phyloP scores from a whole-genome alignment of 2,888 invertebrate genomes.

The Choreutis nemorana region DNA sequence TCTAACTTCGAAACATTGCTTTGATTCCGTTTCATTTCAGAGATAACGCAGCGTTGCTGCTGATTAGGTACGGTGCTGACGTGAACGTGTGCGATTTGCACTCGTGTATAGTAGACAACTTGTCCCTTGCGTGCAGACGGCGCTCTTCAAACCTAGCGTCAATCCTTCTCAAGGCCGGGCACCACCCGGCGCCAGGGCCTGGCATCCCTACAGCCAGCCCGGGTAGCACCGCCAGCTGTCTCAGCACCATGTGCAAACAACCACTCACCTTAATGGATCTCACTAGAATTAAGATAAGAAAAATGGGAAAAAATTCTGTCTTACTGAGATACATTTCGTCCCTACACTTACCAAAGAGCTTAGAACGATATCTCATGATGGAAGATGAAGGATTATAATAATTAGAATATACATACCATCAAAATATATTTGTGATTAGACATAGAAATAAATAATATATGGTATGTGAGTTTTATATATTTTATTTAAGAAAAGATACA shows the following conservation, averaged over 20 bases:
- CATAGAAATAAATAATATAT: background rate
- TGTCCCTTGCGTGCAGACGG: slow-evolving; percentile 58
- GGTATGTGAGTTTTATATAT: background rate
- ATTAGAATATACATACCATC: background rate
- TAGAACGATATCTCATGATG: slow-evolving; percentile 67
- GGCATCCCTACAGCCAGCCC: slow-evolving; percentile 17
- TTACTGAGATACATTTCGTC: slow-evolving; percentile 38
- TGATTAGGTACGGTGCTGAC: slow-evolving; percentile 70
- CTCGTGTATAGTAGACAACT: slow-evolving; percentile 61
- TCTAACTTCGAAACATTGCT: too few species aligned
- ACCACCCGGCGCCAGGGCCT: slow-evolving; percentile 18
- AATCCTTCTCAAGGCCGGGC: slow-evolving; percentile 51
- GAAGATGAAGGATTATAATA: slow-evolving; percentile 38
- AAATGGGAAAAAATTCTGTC: slow-evolving; percentile 23
- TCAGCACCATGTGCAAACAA: slow-evolving; percentile 41
- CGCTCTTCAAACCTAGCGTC: slow-evolving; percentile 28
- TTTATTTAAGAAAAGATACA: slow-evolving; percentile 7
- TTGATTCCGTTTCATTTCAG: slow-evolving; percentile 41
- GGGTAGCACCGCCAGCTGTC: slow-evolving; percentile 38
- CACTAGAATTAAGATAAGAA: slow-evolving; percentile 65
- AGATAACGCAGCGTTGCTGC: slow-evolving; percentile 57
- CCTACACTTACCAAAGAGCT: slow-evolving; percentile 62
- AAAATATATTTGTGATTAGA: background rate
- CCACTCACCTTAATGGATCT: slow-evolving; percentile 63
- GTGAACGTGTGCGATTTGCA: slow-evolving; percentile 68